Conservation (phyloP, 2,797 vertebrate genomes). For the Dicrostonyx torquatus region DNA sequence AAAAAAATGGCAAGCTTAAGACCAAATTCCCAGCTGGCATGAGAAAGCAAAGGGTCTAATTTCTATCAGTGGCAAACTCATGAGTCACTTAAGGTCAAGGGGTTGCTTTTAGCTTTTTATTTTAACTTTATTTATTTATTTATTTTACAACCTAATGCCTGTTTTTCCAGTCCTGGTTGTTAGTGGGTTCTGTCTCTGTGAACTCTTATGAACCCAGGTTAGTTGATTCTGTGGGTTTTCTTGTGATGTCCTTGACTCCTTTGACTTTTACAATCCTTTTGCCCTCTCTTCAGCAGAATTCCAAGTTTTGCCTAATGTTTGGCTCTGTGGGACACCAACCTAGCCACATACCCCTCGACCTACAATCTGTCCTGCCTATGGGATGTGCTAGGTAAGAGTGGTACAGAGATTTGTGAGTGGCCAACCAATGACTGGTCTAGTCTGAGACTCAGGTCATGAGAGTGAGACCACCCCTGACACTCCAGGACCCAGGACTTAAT, state of each 20-base stretch:
- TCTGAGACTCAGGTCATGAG: background rate
- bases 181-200: background rate
- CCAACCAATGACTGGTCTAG: background rate
- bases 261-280: background rate
- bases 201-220: background rate
- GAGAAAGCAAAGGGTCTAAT: background rate
- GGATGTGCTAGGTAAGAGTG: background rate
- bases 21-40: background rate
- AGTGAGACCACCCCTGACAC: background rate
- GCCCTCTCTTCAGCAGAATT: background rate
- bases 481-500: background rate
- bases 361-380: background rate
- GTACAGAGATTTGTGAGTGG: background rate
- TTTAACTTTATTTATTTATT: background rate
- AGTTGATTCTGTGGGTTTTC: background rate
- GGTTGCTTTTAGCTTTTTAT: background rate
- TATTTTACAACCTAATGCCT: background rate
- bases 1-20: slow-evolving; percentile 28
- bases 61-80: background rate
- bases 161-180: background rate
- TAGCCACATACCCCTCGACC: background rate
- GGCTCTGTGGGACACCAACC: background rate
- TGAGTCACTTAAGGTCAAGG: background rate
- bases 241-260: background rate
- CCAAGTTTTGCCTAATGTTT: background rate